These are phyloP conservation scores for Corella eumyota DNA, from an alignment of 23 tunicate genomes.

Conservation along the genomic window DNA sequence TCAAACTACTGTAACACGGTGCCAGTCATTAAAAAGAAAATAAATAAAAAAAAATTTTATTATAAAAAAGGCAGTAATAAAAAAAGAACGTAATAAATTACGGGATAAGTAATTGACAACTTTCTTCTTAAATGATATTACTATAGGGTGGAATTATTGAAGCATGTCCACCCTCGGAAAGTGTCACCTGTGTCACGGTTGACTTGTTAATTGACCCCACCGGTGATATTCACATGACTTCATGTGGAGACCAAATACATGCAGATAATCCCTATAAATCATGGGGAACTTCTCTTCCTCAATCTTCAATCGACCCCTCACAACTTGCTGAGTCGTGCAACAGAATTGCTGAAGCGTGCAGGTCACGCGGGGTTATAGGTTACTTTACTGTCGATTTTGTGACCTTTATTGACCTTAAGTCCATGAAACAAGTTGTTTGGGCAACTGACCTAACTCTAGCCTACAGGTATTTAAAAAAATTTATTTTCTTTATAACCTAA, in stretches of 20 bases:
- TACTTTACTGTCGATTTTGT: constrained; percentile 70
- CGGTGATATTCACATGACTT: constrained; percentile 62
- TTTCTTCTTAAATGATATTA: background rate
- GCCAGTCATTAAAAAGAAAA: too few species aligned
- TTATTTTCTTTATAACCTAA: background rate
- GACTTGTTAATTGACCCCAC: constrained; percentile 86
- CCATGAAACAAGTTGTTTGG: constrained; percentile 58
- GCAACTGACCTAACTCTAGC: constrained; percentile 83
- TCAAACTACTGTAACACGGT: too few species aligned
- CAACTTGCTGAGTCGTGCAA: constrained; percentile 27
- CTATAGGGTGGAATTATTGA: constrained; percentile 84
- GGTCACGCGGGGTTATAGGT: constrained; percentile 81
- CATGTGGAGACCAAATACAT: constrained; percentile 95
- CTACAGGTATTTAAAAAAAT: constrained; percentile 58
- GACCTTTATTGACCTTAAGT: constrained; percentile 63
- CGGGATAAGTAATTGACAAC: background rate
- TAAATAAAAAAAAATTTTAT: background rate
- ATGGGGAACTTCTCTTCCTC: constrained; percentile 81
- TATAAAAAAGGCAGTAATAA: background rate
- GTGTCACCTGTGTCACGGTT: constrained; percentile 68
- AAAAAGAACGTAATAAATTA: background rate
- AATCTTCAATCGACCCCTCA: constrained; percentile 78
- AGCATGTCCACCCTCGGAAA: constrained; percentile 83
- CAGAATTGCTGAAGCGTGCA: constrained; percentile 83
- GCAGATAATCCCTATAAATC: constrained; percentile 53